These are phyloP conservation scores for Eptatretus atami DNA, from an alignment of 2,797 vertebrate species.

Conservation along the genomic window DNA sequence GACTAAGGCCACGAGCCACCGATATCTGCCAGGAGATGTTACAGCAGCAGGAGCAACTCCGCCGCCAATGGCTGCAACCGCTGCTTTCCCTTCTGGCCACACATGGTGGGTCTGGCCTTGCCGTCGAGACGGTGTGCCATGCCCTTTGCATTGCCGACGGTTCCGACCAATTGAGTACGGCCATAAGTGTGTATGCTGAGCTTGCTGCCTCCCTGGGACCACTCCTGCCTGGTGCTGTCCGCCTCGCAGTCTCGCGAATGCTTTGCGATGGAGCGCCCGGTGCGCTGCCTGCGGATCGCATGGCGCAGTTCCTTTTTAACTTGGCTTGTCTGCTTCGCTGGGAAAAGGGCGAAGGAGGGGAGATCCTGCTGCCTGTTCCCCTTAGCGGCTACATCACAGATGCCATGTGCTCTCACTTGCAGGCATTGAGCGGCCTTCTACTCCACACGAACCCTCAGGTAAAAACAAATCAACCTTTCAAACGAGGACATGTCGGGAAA, in stretches of 20 bases:
- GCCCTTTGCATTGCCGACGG: slow-evolving; percentile 36
- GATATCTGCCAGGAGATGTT: slow-evolving; percentile 47
- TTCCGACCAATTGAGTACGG: slow-evolving; percentile 43
- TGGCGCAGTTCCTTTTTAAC: slow-evolving; percentile 36
- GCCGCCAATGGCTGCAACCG: slow-evolving; percentile 65
- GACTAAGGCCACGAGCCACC: slow-evolving; percentile 29
- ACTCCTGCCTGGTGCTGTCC: slow-evolving; percentile 29
- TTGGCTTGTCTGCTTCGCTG: slow-evolving; percentile 34
- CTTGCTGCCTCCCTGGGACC: slow-evolving; percentile 28
- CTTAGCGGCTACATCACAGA: slow-evolving; percentile 29
- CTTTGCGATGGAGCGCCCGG: slow-evolving; percentile 21
- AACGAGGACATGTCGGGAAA: no score
- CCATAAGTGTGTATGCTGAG: slow-evolving; percentile 39
- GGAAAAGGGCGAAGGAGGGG: slow-evolving; percentile 21
- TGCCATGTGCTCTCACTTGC: slow-evolving; percentile 29
- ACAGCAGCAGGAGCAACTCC: slow-evolving; percentile 34
- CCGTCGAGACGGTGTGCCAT: slow-evolving; percentile 42
- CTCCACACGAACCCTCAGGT: slow-evolving; percentile 21
- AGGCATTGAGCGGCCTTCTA: slow-evolving; percentile 40
- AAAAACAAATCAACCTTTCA: neutral
- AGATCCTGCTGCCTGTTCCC: slow-evolving; percentile 14
- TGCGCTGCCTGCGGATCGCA: slow-evolving; percentile 24
- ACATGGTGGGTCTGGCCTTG: slow-evolving; percentile 36
- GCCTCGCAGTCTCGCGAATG: slow-evolving; percentile 37
- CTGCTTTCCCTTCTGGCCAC: slow-evolving; percentile 42